Base-by-base conservation (phyloP, 2,888 invertebrate species). In the Hyppa rectilinea region DNA sequence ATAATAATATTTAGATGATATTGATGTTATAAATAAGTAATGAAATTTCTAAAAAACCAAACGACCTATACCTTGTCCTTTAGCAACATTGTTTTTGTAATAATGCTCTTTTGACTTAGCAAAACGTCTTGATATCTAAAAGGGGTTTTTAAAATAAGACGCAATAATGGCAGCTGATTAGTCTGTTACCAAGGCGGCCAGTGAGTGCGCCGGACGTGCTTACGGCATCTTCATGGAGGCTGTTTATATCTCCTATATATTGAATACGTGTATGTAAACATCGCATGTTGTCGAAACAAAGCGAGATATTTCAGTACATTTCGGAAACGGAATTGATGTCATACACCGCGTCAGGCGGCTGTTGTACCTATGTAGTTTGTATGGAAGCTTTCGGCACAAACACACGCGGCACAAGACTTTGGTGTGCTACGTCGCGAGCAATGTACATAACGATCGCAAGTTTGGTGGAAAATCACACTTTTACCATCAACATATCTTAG, bases 281-380 rank as follows among this genome's bases (percentile, higher is more conserved):
- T 83, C 74, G 82, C 78, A 68, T 52, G 47, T 66, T 59, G 43
- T 68, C 63, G 71, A 75, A 77, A 71, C 56, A 55, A 75, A 81
- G 79, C 84, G 79, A 82, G 75, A 78, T 58, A 72, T 66, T 71
- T 82, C 71, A 83, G 80, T 84, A 86, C 81, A 85, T 85, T 81
- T 80, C 79, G 82, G 71, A 71, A 84, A 86, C 81, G 91, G 91
- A 91, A 91, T 91, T 91, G 91, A 91, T 91, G 91, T 90, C 86
- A 81, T 83, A 83, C 84, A 45, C 73, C 75, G 81, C 76, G 50
- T 73, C 81, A 77, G 73, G 84, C 83, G 85, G 82, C 72, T 74
- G 80, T 82, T 72, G 76, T 86, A 85, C 80, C 81, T 84, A 80
- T 71, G 84, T 88, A 87, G 88, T 87, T 78, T 82, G 75, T 77